A percentile compares a stretch with the other conserved stretches of the same genome.
phyloP scores from a whole-genome alignment of 2,888 invertebrate genomes.

The Malthinus seriepunctatus region DNA sequence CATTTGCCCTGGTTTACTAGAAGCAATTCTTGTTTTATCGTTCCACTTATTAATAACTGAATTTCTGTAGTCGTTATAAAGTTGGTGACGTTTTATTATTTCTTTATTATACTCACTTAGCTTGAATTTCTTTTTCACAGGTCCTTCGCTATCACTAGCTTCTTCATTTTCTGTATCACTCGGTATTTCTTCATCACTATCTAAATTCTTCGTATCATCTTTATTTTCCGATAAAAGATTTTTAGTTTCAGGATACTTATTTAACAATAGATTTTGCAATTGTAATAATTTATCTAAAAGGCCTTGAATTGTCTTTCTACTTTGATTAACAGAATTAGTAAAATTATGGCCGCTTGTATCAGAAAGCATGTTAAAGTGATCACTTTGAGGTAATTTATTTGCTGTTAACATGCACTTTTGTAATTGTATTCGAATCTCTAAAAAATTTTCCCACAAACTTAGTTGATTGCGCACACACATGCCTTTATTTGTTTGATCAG shows the following conservation, averaged over 20 bases:
- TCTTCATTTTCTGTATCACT: conserved; percentile 61
- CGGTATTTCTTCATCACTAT: conserved; percentile 67
- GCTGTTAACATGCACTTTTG: conserved; percentile 78
- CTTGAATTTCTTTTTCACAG: conserved; percentile 58
- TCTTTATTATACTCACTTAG: conserved; percentile 63
- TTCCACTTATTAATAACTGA: conserved; percentile 91
- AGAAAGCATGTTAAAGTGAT: conserved; percentile 57
- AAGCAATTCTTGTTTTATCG: conserved; percentile 82
- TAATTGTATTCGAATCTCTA: conserved; percentile 85
- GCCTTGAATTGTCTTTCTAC: conserved; percentile 59
- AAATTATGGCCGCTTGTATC: conserved; percentile 57
- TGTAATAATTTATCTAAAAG: conserved; percentile 67
- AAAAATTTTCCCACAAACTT: conserved; percentile 79
- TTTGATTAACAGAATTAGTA: conserved; percentile 56
- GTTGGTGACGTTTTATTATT: conserved; percentile 61
- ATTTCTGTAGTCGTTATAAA: conserved; percentile 73
- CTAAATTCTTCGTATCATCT: conserved; percentile 25
- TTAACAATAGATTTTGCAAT: conserved; percentile 64
- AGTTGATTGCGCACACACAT: conserved; percentile 71
- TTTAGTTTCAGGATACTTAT: conserved; percentile 72
- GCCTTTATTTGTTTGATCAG: conserved; percentile 67
- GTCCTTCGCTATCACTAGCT: conserved; percentile 49
- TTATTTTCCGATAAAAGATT: conserved; percentile 44
- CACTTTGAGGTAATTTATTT: conserved; percentile 77
- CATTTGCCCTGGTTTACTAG: conserved; percentile 62